Base-by-base conservation (phyloP, 2,888 invertebrate genomes). In the Heteropelma amictum region DNA sequence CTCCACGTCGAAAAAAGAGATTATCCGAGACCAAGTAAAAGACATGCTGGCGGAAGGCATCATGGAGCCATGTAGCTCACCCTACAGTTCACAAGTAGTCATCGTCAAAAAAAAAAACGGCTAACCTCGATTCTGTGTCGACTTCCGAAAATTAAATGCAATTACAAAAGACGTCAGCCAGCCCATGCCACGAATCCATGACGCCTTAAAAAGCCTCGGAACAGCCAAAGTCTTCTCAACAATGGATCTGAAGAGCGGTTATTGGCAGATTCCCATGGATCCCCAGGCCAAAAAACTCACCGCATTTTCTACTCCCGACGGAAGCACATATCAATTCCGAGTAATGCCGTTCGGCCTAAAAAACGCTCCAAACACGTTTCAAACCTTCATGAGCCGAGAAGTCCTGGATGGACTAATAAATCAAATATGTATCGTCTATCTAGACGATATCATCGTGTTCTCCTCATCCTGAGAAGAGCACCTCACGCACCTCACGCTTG, bases 191-290 rank as follows among this genome's bases (percentile, higher is more conserved):
- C n/a, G 14, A 1, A 61, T 47, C 3, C 77, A 77, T 2, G 80
- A 79, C 0, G 51, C 81, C 0, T 33, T 83, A 0, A 75, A 78
- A 12, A 78, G 77, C 12, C 58, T 84, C 0, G 80, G 82, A 0
- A 60, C 45, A 4, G 85, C 85, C 0, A 63, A 42, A 12, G 63
- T 84, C 4, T 85, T 85, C 51, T 73, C 82, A 2, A 81, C 83
- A 6, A 56, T 86, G 1, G 85, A 87, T 19, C 54, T 85, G 3
- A 79, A 80, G 23, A 78, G 79, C 45, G 83, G 84, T 2, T 87
- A 84, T 38, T 86, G 85, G 84, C 84, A 86, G 33, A 68, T 86
- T 0, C 81, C 80, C 1, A 74, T 86, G 76, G 77, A 75, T 1
- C 64, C 61, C 2, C 40, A 68, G 3, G 72, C 79, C 0, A 78